Conservation (phyloP, 2,797 vertebrate species). For the Myotis myotis region DNA sequence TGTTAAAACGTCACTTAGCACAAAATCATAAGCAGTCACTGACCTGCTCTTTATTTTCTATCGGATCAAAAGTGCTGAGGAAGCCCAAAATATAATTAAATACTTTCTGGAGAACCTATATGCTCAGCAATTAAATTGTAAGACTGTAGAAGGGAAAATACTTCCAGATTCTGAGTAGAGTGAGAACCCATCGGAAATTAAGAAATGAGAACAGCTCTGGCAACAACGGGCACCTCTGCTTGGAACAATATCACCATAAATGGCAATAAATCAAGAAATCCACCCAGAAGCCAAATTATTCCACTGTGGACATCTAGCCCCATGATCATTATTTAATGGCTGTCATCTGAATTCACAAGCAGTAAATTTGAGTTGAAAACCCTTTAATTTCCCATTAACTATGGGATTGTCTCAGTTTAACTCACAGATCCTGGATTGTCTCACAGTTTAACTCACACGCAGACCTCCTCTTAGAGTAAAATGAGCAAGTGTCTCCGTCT, state of each 20-base stretch:
- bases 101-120: not conserved
- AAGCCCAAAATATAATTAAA: constrained; percentile 21
- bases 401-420: not conserved
- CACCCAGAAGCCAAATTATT: not conserved
- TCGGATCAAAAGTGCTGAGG: not conserved
- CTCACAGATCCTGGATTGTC: not conserved
- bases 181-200: not conserved
- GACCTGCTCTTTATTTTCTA: not conserved
- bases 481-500: not conserved
- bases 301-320: not conserved
- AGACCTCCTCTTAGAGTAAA: not conserved
- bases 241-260: not conserved
- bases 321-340: not conserved
- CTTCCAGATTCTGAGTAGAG: not conserved
- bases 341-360: constrained; percentile 38
- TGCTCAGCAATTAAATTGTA: not conserved
- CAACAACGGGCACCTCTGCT: not conserved
- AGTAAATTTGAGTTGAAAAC: not conserved
- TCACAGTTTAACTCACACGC: not conserved
- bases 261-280: constrained; percentile 1
- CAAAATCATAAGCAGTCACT: not conserved
- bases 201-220: not conserved
- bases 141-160: not conserved
- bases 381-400: constrained; percentile 31
- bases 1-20: constrained; percentile 39